Base-by-base conservation (phyloP, 2,797 vertebrate genomes). In the Accipiter badius region DNA sequence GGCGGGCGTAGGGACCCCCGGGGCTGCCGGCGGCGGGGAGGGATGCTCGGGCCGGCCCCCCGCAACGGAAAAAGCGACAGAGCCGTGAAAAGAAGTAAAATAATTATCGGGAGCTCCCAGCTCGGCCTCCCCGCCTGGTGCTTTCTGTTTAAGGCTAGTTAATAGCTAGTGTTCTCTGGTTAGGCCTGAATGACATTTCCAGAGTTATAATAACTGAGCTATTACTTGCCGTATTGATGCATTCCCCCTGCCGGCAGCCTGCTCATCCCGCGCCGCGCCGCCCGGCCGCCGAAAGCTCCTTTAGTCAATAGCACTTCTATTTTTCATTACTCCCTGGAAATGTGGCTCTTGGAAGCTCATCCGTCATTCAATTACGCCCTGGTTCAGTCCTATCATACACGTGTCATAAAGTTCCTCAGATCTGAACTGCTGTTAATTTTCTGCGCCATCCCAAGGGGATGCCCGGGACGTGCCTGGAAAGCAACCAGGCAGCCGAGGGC, bases 251-350 rank as follows among this genome's bases (percentile, higher is more conserved):
- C 95, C 92, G 94, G 95, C 89, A 79, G 92, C 94, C 88, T 42
- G 93, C 97, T 98, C 97, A 96, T 97, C 98, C 97, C 96, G 93
- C 93, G 94, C 95, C 80, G 91, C 79, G 81, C 96, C 82, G 95
- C 95, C 94, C 91, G 89, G 95, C 97, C 95, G 88, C 93, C 96
- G 78, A 96, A 96, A 97, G 97, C 98, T 97, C 96, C 97, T 97
- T 97, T 97, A 98, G 98, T 98, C 98, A 98, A 98, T 98, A 98
- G 95, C 97, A 96, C 97, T 98, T 98, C 97, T 97, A 98, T 98
- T 98, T 98, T 98, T 97, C 97, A 98, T 98, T 98, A 98, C 97
- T 98, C 97, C 97, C 98, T 98, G 97, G 98, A 98, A 98, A 98
- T 97, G 97, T 97, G 98, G 97, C 97, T 97, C 96, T 97, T 97